Evolutionary conservation across 2,113 vertebrate species (phyloP).

Genomic region (Scatophagus argus): DNA sequence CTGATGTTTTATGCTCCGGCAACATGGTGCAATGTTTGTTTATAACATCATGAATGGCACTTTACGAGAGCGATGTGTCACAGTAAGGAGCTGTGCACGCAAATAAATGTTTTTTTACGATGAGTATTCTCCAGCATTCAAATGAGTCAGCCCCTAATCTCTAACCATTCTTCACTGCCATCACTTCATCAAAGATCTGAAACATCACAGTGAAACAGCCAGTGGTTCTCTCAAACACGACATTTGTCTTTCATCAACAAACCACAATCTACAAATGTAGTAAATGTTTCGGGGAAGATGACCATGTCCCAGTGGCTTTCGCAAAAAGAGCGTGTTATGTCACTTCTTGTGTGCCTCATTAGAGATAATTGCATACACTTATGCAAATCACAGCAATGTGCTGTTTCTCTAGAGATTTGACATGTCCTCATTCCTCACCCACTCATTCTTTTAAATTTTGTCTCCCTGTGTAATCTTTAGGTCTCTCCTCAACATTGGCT

Average conservation of each 20-base stretch:
- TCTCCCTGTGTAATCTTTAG: neutral
- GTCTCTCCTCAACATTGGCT: neutral
- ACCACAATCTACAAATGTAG: neutral
- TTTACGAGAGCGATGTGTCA: conserved; percentile 15
- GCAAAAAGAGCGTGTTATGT: conserved; percentile 8
- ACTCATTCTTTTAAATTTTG: conserved; percentile 19
- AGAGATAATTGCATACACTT: conserved; percentile 44
- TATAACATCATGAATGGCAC: conserved; percentile 2
- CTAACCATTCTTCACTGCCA: neutral
- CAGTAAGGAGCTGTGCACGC: neutral
- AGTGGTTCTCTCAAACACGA: neutral
- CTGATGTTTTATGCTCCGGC: conserved; percentile 9
- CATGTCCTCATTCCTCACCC: conserved; percentile 30
- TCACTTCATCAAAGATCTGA: conserved; percentile 25
- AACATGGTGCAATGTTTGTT: conserved; percentile 16
- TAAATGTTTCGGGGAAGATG: conserved; percentile 3
- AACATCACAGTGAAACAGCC: neutral
- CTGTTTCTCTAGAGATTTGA: conserved; percentile 28
- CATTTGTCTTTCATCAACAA: conserved; percentile 12
- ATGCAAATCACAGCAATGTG: conserved; percentile 31
- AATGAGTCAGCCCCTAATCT: neutral
- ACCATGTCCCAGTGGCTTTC: conserved; percentile 19
- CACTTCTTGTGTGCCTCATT: conserved; percentile 39
- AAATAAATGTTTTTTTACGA: conserved; percentile 26
- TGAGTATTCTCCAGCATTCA: neutral